Base-by-base conservation (phyloP, 2,797 vertebrate genomes). In the Scolopax rusticola region DNA sequence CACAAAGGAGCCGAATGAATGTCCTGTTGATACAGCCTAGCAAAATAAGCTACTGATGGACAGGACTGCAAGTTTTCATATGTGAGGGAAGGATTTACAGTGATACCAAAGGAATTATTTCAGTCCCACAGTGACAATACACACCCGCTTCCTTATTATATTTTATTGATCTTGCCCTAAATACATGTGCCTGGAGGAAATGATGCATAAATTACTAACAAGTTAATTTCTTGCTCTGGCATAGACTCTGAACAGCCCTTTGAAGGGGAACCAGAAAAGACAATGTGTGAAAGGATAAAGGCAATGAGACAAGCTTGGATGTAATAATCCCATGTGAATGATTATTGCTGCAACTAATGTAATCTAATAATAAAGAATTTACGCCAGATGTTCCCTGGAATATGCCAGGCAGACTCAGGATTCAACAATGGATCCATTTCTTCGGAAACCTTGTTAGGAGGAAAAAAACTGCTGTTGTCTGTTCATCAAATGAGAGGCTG, bases 261-360 rank as follows among this genome's bases (percentile, higher is more conserved):
- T 94, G 86, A 86, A 96, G 82, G 90, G 79, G 84, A 93, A 84
- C 75, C 50, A 67, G 71, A 84, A 84, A 97, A 96, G 86, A 96
- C 92, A 97, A 93, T 92, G 95, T 95, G 89, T 94, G 87, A 90
- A 95, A 95, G 89, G 85, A 92, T 95, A 97, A 94, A 94, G 93
- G 90, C 84, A 79, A 86, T 83, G 61, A 96, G 87, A 95, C 87
- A 88, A 92, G 88, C 92, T 94, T 90, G 81, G 86, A 84, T 84
- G 86, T 86, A 95, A 81, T 93, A 95, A 82, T 88, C 90, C 81
- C 80, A 94, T 59, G 82, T 93, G 93, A 97, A 84, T 91, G 94
- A 92, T 88, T 93, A 92, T 95, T 89, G 92, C 88, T 91, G 80
- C 84, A 95, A 95, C 91, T 95, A 94, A 92, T 95, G 94, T 97